These are phyloP conservation scores for Orthosia gothica DNA, from an alignment of 2,888 invertebrate genomes.

Conservation along the genomic window DNA sequence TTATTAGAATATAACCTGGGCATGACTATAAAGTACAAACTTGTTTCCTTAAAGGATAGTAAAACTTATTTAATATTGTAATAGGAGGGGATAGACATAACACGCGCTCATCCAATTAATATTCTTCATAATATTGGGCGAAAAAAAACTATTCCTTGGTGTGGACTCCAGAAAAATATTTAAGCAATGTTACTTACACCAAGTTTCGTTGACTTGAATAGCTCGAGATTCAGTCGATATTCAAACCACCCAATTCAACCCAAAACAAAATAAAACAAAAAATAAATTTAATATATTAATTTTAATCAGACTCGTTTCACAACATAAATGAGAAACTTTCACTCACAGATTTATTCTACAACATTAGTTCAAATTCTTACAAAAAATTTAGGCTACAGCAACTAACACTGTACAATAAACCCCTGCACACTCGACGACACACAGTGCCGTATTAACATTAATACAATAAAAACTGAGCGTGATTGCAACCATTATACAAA, in stretches of 20 bases:
- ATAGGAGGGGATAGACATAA: background rate
- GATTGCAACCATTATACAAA: slow-evolving; percentile 66
- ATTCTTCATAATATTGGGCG: background rate
- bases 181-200: background rate
- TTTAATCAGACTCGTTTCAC: slow-evolving; percentile 91
- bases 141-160: background rate
- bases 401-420: slow-evolving; percentile 81
- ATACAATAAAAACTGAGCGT: slow-evolving; percentile 73
- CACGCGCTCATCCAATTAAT: background rate
- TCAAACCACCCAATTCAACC: background rate
- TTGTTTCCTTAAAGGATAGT: background rate
- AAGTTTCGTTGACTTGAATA: background rate
- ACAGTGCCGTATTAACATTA: slow-evolving; percentile 77
- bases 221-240: background rate
- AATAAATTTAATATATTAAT: slow-evolving; percentile 84
- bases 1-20: slow-evolving; percentile 40
- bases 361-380: slow-evolving; percentile 76
- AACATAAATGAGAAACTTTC: slow-evolving; percentile 87
- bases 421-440: slow-evolving; percentile 74
- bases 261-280: slow-evolving; percentile 72
- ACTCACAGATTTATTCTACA: slow-evolving; percentile 80
- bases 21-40: slow-evolving; percentile 26
- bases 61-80: slow-evolving; percentile 14
- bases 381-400: slow-evolving; percentile 77
- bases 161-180: background rate